These are phyloP conservation scores for Cromileptes altivelis DNA, from an alignment of 2,113 vertebrate species.

Conservation along the genomic window DNA sequence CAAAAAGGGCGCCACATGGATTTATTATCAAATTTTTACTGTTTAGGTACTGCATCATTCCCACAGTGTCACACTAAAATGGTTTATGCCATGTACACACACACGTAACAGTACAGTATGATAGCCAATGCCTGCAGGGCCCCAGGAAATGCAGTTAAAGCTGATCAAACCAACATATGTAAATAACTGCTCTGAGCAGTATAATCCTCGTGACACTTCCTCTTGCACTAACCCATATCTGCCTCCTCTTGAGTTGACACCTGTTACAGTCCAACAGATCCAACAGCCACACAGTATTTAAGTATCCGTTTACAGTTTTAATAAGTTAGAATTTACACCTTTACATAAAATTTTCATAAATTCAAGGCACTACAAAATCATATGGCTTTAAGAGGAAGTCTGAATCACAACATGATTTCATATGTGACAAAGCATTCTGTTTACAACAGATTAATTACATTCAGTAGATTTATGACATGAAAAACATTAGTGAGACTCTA, in stretches of 20 bases:
- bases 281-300: neutral
- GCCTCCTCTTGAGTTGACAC: neutral
- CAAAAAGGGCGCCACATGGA: neutral
- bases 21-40: neutral
- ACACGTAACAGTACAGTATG: neutral
- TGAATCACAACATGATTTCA: slow-evolving; percentile 14
- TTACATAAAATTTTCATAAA: slow-evolving; percentile 10
- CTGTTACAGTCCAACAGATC: neutral
- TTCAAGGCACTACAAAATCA: slow-evolving; percentile 21
- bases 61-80: neutral
- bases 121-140: neutral
- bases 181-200: slow-evolving; percentile 41
- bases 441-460: slow-evolving; percentile 5
- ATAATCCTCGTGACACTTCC: slow-evolving; percentile 37
- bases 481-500: neutral
- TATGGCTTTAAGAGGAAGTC: slow-evolving; percentile 1
- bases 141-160: neutral
- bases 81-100: neutral
- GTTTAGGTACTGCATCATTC: neutral
- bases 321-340: slow-evolving; percentile 47
- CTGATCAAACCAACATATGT: slow-evolving; percentile 56
- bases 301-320: slow-evolving; percentile 10
- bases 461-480: neutral
- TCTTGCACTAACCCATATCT: slow-evolving; percentile 20
- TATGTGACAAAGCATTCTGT: neutral